Evolutionary conservation across 2,888 invertebrate genomes (phyloP).

Genomic region (Pecten maximus): DNA sequence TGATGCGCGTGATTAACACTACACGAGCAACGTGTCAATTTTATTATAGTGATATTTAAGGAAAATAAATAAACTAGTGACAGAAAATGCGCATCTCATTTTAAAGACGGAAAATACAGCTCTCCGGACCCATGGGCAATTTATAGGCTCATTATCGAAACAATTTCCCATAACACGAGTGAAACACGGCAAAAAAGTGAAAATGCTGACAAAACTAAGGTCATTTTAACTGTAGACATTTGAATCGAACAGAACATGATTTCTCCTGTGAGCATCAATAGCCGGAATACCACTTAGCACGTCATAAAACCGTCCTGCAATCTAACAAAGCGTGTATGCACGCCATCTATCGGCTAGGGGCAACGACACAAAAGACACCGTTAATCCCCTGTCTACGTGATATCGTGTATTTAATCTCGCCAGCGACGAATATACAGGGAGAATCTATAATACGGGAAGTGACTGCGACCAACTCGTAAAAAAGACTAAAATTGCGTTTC

Average conservation of each 20-base stretch:
- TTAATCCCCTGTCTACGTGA: neutral
- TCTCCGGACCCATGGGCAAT: too few relatives aligned
- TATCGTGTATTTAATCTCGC: constrained; percentile 8
- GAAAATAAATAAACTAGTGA: too few relatives aligned
- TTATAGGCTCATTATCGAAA: too few relatives aligned
- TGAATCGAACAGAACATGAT: neutral
- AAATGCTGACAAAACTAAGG: neutral
- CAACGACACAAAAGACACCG: neutral
- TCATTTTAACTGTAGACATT: neutral
- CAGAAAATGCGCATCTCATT: too few relatives aligned
- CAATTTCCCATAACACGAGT: too few relatives aligned
- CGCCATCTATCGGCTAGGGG: neutral
- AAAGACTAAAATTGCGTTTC: neutral
- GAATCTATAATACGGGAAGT: neutral
- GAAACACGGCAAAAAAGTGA: too few relatives aligned
- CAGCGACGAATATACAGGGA: neutral
- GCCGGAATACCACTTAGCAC: neutral
- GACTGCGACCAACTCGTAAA: neutral
- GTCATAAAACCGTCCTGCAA: neutral
- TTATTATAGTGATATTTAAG: too few relatives aligned
- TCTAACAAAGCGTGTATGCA: neutral
- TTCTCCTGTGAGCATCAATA: neutral
- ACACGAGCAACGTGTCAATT: too few relatives aligned
- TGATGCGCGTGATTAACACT: too few relatives aligned
- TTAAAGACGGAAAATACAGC: too few relatives aligned